Conservation (phyloP, 2,888 invertebrate genomes). For the Cartodere bifasciata region DNA sequence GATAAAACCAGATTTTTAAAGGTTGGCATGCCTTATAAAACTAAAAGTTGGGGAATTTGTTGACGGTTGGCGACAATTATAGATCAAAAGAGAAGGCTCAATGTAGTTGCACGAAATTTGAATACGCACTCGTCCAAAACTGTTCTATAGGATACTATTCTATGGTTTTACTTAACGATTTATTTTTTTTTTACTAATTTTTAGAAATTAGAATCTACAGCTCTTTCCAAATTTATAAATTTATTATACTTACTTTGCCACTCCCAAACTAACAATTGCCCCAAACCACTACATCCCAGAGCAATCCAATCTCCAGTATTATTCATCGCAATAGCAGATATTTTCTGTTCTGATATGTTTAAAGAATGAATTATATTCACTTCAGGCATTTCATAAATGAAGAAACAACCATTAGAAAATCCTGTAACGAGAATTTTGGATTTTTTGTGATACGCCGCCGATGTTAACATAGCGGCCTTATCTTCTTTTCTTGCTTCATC, state of each 20-base stretch:
- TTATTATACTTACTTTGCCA: constrained; percentile 84
- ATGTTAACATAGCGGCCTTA: constrained; percentile 54
- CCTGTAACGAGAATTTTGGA: constrained; percentile 78
- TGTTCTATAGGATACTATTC: too few species aligned
- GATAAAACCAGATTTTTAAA: too few species aligned
- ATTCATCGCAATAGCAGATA: constrained; percentile 74
- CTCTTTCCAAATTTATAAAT: too few species aligned
- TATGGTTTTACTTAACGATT: too few species aligned
- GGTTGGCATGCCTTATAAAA: too few species aligned
- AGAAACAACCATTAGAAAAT: constrained; percentile 84
- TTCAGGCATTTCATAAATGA: constrained; percentile 88
- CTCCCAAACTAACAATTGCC: constrained; percentile 96
- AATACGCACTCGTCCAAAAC: too few species aligned
- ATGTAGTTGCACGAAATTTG: too few species aligned
- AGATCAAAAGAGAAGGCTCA: too few species aligned
- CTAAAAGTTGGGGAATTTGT: too few species aligned
- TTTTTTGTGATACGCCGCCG: constrained; percentile 70
- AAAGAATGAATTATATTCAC: constrained; percentile 82
- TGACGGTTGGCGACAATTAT: too few species aligned
- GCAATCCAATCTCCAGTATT: constrained; percentile 92
- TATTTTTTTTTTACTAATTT: too few species aligned
- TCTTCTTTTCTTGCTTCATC: constrained; percentile 54
- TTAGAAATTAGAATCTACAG: too few species aligned
- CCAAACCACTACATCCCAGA: constrained; percentile 75
- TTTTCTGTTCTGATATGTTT: constrained; percentile 75